These are phyloP conservation scores for Florisuga fusca DNA, from an alignment of 2,797 vertebrate species.

Conservation along the genomic window DNA sequence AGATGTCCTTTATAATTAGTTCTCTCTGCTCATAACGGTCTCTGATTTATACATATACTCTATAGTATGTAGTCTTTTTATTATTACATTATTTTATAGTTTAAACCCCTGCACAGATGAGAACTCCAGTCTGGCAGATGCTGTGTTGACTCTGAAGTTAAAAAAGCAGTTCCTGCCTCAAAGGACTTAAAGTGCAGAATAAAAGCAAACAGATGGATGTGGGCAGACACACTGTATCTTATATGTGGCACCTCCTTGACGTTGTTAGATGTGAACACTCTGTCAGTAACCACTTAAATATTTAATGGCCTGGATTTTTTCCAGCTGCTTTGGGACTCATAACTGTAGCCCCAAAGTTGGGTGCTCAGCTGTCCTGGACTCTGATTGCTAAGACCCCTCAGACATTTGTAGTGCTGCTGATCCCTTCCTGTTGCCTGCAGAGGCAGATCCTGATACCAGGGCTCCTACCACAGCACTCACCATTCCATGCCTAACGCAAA, in stretches of 20 bases:
- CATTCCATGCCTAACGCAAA: background rate
- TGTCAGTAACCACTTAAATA: constrained; percentile 37
- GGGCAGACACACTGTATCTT: constrained; percentile 2
- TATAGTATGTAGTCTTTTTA: background rate
- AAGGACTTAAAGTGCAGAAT: constrained; percentile 8
- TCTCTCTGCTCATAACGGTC: background rate
- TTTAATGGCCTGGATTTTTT: constrained; percentile 17
- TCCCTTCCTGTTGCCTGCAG: rapidly evolving
- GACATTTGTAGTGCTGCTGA: background rate
- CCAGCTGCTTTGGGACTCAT: background rate
- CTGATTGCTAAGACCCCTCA: background rate
- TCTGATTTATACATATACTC: background rate
- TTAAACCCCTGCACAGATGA: background rate
- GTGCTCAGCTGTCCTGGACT: background rate
- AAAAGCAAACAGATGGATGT: constrained; percentile 41
- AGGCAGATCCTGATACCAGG: background rate
- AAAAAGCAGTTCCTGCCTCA: constrained; percentile 8
- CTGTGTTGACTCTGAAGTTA: background rate
- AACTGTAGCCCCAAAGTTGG: background rate
- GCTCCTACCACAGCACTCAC: background rate
- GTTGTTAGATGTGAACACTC: constrained; percentile 28
- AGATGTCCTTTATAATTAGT: background rate
- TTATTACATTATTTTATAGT: background rate
- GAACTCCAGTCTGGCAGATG: background rate
- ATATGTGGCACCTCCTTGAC: constrained; percentile 35